phyloP scores from a whole-genome alignment of 2,113 vertebrate species.

The Scolopax mira region DNA sequence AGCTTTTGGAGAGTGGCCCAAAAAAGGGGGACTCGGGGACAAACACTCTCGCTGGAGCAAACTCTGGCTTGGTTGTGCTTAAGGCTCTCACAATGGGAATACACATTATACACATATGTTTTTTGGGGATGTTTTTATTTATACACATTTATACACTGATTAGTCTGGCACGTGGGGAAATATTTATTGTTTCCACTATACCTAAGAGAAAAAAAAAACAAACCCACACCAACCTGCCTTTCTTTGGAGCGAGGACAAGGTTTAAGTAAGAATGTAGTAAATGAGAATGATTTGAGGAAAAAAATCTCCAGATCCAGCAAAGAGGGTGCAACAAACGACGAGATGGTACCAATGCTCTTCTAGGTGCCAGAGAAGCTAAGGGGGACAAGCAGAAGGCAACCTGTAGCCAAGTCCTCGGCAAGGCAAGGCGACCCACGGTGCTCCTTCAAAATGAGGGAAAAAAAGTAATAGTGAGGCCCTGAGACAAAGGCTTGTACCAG shows the following conservation, averaged over 20 bases:
- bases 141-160: not conserved
- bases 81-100: not conserved
- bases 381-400: not conserved
- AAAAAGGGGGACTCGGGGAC: not conserved
- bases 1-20: not conserved
- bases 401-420: fast-evolving
- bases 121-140: no score
- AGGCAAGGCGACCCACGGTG: fast-evolving
- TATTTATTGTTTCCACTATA: not conserved
- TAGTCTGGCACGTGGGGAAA: fast-evolving
- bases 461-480: fast-evolving
- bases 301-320: not conserved
- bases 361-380: fast-evolving
- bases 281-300: not conserved
- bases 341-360: not conserved
- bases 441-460: not conserved
- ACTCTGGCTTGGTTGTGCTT: not conserved
- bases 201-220: not conserved
- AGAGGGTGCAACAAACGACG: fast-evolving
- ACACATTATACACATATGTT: no score
- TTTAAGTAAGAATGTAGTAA: not conserved
- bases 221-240: not conserved
- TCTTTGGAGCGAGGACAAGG: not conserved
- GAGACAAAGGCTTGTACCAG: fast-evolving
- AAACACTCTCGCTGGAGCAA: not conserved